Evolutionary conservation across 2,113 vertebrate species (phyloP).

Genomic region (Lagopus leucura): DNA sequence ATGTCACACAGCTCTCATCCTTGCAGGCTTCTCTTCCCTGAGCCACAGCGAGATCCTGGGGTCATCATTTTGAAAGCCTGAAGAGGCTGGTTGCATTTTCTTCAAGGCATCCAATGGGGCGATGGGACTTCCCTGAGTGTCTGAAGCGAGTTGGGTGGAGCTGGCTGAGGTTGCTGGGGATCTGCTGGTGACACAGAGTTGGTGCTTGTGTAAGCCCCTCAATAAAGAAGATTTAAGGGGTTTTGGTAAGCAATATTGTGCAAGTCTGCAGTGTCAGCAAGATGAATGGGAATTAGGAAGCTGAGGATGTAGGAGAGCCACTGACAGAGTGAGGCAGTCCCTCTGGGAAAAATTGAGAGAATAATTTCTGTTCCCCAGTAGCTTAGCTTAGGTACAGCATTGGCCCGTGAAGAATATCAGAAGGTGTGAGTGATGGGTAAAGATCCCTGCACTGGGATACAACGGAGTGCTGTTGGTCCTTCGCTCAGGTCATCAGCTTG

Average conservation of each 20-base stretch:
- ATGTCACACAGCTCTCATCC: slow-evolving; percentile 19
- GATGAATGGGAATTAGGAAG: background rate
- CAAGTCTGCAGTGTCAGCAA: background rate
- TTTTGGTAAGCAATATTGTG: background rate
- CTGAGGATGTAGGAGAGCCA: background rate
- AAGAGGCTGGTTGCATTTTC: background rate
- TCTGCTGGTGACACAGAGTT: background rate
- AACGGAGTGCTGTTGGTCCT: background rate
- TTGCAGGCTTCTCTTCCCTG: background rate
- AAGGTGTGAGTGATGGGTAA: background rate
- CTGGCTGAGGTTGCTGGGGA: background rate
- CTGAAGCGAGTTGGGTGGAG: background rate
- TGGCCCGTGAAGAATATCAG: background rate
- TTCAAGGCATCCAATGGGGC: background rate
- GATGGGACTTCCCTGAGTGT: background rate
- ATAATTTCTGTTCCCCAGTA: background rate
- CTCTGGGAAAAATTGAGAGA: background rate
- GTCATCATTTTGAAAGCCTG: background rate
- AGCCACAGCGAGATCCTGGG: background rate
- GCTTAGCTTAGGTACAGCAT: background rate
- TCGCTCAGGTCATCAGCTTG: background rate
- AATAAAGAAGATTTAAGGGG: background rate
- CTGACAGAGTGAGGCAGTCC: background rate
- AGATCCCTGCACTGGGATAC: background rate
- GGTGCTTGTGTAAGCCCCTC: background rate